Conservation (phyloP, 35 echinoderm and acorn worm species). For the Heliocidaris erythrogramma region DNA sequence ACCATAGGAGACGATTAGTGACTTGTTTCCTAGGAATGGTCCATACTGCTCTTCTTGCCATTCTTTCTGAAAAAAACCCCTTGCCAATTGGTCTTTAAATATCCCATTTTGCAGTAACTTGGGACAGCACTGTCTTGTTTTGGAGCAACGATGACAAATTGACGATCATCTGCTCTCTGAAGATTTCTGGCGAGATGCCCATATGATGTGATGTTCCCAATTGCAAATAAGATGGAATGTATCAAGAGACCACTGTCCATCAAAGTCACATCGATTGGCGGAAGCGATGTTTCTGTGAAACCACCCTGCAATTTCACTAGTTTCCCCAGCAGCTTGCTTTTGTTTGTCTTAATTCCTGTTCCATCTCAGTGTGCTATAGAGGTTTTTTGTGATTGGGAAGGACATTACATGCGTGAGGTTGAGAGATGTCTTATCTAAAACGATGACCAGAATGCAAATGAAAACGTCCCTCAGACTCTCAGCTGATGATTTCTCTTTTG, state of each 20-base stretch:
- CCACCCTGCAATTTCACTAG: too few relatives aligned
- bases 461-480: too few relatives aligned
- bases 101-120: conserved; percentile 47
- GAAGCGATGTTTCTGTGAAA: conserved; percentile 20
- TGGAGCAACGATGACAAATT: conserved; percentile 57
- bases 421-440: too few relatives aligned
- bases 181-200: conserved; percentile 51
- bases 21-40: conserved; percentile 54
- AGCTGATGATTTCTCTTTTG: too few relatives aligned
- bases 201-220: too few relatives aligned
- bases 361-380: too few relatives aligned
- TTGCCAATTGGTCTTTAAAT: conserved; percentile 62
- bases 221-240: conserved; percentile 45
- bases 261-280: conserved; percentile 25
- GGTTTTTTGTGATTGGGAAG: too few relatives aligned
- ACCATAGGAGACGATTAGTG: too few relatives aligned
- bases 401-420: too few relatives aligned
- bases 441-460: too few relatives aligned
- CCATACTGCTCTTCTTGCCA: conserved; percentile 61
- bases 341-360: too few relatives aligned
- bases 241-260: conserved; percentile 62
- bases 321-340: too few relatives aligned
- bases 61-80: conserved; percentile 62
- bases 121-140: conserved; percentile 54
- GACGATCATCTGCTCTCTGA: conserved; percentile 53